Percentiles rank a stretch among this genome's conserved stretches.
phyloP scores from a whole-genome alignment of 2,888 invertebrate genomes.

The Eupelmus urozonus region DNA sequence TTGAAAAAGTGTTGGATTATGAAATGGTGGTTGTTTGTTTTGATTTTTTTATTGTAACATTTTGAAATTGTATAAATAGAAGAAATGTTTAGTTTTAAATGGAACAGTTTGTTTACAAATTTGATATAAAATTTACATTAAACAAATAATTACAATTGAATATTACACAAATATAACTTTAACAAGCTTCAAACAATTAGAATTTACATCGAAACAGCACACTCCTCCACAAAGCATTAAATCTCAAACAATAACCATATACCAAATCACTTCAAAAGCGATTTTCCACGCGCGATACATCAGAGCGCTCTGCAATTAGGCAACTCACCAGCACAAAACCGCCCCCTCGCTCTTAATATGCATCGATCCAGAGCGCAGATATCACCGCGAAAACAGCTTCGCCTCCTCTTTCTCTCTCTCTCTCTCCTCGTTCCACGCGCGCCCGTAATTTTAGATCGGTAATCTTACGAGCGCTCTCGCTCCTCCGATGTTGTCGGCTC shows the following conservation, averaged over 20 bases:
- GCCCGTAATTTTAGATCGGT: not conserved
- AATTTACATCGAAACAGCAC: too few species aligned
- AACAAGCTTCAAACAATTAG: too few species aligned
- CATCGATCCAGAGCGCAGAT: constrained; percentile 22
- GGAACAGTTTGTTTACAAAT: too few species aligned
- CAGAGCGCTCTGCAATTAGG: constrained; percentile 39
- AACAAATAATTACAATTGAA: too few species aligned
- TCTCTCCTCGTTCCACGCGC: not conserved
- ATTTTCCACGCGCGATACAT: constrained; percentile 32
- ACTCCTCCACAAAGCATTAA: too few species aligned
- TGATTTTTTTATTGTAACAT: too few species aligned
- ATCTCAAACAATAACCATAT: not conserved
- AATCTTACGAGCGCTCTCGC: not conserved
- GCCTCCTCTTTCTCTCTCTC: not conserved
- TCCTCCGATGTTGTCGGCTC: not conserved
- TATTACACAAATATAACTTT: too few species aligned
- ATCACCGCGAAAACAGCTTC: constrained; percentile 28
- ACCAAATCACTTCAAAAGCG: not conserved
- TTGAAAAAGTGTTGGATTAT: too few species aligned
- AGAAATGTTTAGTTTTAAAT: too few species aligned
- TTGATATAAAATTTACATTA: too few species aligned
- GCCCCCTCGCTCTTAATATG: constrained; percentile 9
- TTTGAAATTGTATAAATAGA: too few species aligned
- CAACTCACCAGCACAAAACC: constrained; percentile 7
- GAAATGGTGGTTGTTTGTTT: too few species aligned